Conservation (phyloP, 64 coral and sea anemone genomes). For the Actinia equina region DNA sequence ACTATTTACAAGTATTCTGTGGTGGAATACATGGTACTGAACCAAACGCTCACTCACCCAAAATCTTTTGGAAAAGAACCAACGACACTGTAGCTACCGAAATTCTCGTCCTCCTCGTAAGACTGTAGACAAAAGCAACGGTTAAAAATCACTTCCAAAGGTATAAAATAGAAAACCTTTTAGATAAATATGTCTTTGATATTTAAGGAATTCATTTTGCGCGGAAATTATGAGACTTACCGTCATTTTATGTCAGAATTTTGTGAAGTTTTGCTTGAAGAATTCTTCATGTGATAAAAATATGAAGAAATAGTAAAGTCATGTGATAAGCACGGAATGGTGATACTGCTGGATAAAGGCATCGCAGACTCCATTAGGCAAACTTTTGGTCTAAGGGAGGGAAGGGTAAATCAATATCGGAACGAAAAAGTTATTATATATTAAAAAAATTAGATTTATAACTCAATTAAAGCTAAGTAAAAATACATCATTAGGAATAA, state of each 20-base stretch:
- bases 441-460: too few species aligned
- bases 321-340: slow-evolving; percentile 12
- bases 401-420: background rate
- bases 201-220: background rate
- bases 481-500: too few species aligned
- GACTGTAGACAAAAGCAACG: slow-evolving; percentile 42
- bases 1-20: background rate
- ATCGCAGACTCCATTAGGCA: background rate
- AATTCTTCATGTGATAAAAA: background rate
- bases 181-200: background rate
- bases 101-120: slow-evolving; percentile 94
- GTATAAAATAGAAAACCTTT: background rate
- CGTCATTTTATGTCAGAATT: background rate
- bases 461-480: too few species aligned
- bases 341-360: background rate
- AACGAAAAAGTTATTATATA: too few species aligned
- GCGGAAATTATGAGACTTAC: background rate
- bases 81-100: slow-evolving; percentile 96
- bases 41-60: slow-evolving; percentile 53
- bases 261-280: background rate
- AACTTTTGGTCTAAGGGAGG: background rate
- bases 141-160: background rate
- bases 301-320: slow-evolving; percentile 9
- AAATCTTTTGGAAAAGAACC: slow-evolving; percentile 99
- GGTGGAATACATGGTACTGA: background rate